These are phyloP conservation scores for Otolemur garnettii DNA, from an alignment of 2,113 vertebrate genomes.

Conservation along the genomic window DNA sequence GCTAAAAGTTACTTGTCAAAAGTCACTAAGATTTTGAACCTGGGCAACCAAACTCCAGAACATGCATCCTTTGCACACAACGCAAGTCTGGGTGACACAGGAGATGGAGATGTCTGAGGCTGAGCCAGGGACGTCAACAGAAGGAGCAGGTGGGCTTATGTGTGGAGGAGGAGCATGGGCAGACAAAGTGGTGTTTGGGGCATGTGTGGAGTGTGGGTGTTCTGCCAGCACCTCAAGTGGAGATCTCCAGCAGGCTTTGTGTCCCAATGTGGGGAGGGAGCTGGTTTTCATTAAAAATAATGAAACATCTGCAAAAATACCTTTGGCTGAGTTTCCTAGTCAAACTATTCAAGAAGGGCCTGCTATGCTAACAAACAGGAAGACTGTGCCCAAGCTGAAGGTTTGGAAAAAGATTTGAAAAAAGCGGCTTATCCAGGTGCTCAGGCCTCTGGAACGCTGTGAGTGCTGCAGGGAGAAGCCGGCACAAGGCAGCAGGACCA, in stretches of 20 bases:
- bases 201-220: not conserved
- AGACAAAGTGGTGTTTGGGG: not conserved
- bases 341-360: constrained; percentile 52
- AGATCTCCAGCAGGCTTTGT: not conserved
- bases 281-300: constrained; percentile 68
- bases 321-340: constrained; percentile 57
- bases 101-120: not conserved
- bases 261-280: not conserved
- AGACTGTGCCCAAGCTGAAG: not conserved
- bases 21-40: not conserved
- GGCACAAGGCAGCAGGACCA: not conserved
- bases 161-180: rapidly evolving
- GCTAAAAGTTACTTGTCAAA: not conserved
- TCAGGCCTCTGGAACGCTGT: not conserved
- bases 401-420: not conserved
- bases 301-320: constrained; percentile 75
- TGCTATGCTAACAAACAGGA: constrained; percentile 64
- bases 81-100: not conserved
- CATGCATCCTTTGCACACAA: not conserved
- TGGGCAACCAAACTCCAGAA: not conserved
- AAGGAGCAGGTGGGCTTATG: not conserved
- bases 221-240: not conserved
- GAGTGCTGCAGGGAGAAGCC: not conserved
- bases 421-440: not conserved
- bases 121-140: not conserved